Percentiles rank a stretch among this genome's conserved stretches.
Conservation (phyloP, 2,888 invertebrate genomes). For the Caenorhabditis plicata region DNA sequence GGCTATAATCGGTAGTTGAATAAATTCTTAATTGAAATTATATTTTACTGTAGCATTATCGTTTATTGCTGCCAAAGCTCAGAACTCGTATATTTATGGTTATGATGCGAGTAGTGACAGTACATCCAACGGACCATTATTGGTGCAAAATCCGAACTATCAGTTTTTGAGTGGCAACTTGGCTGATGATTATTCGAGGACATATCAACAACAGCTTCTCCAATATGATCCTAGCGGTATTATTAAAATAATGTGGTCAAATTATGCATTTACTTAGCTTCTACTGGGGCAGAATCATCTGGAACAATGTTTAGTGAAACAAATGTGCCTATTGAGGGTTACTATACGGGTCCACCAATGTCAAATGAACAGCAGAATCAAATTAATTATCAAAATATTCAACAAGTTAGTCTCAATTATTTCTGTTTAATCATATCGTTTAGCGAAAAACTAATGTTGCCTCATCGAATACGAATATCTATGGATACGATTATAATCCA, state of each 20-base stretch:
- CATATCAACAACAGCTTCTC: slow-evolving; percentile 21
- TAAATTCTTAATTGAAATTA: too few species aligned
- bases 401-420: slow-evolving; percentile 10
- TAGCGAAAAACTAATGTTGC: slow-evolving; percentile 1
- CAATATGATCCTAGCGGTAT: slow-evolving; percentile 17
- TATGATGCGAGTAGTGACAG: slow-evolving; percentile 34
- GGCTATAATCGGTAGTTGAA: too few species aligned
- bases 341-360: slow-evolving; percentile 34
- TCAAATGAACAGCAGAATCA: slow-evolving; percentile 42
- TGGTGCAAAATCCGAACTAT: slow-evolving; percentile 45
- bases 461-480: slow-evolving; percentile 18
- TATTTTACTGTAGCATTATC: too few species aligned
- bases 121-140: slow-evolving; percentile 13
- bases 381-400: slow-evolving; percentile 45
- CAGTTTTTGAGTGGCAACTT: slow-evolving; percentile 38
- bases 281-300: slow-evolving; percentile 2
- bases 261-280: not conserved
- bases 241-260: not conserved
- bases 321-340: slow-evolving; percentile 20
- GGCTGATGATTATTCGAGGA: slow-evolving; percentile 37
- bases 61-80: too few species aligned
- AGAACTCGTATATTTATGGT: slow-evolving; percentile 44
- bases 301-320: slow-evolving; percentile 11
- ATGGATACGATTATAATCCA: slow-evolving; percentile 21
- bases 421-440: not conserved